Conservation (phyloP, 2,113 vertebrate species). For the Cygnus buccinator region DNA sequence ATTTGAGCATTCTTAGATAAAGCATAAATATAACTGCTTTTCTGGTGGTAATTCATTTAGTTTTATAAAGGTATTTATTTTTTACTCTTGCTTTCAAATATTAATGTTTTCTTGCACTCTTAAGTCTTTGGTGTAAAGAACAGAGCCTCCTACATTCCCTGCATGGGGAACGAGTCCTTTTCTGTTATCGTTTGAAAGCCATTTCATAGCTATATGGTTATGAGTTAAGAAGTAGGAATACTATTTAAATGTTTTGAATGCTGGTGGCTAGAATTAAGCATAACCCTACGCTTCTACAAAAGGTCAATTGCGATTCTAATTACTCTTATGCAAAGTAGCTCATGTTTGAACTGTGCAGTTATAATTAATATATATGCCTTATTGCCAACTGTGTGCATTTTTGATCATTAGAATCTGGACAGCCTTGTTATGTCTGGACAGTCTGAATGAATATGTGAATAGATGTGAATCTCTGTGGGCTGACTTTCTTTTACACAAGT, state of each 20-base stretch:
- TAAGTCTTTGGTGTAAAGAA: not conserved
- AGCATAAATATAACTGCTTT: not conserved
- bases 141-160: not conserved
- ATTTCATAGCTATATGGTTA: not conserved
- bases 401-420: slow-evolving; percentile 15
- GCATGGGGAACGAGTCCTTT: not conserved
- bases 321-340: slow-evolving; percentile 63
- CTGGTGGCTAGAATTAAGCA: slow-evolving; percentile 64
- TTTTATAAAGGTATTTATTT: not conserved
- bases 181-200: not conserved
- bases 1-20: not conserved
- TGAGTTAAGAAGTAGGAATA: slow-evolving; percentile 9
- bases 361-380: slow-evolving; percentile 40
- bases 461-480: not conserved
- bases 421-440: slow-evolving; percentile 19
- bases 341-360: slow-evolving; percentile 40
- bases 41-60: not conserved
- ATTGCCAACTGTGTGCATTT: not conserved
- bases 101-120: not conserved
- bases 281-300: slow-evolving; percentile 29
- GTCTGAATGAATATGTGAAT: not conserved
- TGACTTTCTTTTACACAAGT: not conserved
- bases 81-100: not conserved
- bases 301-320: slow-evolving; percentile 72
- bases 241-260: slow-evolving; percentile 56